Percentiles rank a stretch among this genome's conserved stretches.
phyloP scores from a whole-genome alignment of 30 jellyfish, hydroid and myxozoan species.

The Sanderia malayensis region DNA sequence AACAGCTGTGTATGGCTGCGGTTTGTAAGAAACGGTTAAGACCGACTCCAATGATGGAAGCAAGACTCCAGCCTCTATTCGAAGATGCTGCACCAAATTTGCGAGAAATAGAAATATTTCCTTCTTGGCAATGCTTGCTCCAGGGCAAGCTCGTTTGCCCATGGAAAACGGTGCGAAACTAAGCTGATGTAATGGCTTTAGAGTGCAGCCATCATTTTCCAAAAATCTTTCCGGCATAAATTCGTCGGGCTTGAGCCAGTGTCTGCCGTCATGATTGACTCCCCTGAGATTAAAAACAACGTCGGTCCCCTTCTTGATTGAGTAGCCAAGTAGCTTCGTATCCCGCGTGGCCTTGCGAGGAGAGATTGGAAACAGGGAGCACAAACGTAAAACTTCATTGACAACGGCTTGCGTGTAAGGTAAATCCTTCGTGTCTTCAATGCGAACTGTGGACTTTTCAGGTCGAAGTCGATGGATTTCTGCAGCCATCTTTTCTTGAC shows the following conservation, averaged over 20 bases:
- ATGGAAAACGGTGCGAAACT: slow-evolving; percentile 31
- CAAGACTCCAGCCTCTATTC: slow-evolving; percentile 3
- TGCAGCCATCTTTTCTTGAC: slow-evolving; percentile 21
- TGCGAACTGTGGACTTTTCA: neutral
- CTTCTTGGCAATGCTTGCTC: slow-evolving; percentile 36
- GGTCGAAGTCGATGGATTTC: slow-evolving; percentile 5
- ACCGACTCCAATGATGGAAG: slow-evolving; percentile 12
- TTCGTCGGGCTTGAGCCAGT: slow-evolving; percentile 31
- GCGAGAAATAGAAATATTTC: slow-evolving; percentile 25
- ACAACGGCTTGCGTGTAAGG: slow-evolving; percentile 38
- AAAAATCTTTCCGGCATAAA: slow-evolving; percentile 25
- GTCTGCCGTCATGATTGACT: slow-evolving; percentile 25
- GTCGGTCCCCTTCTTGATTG: slow-evolving; percentile 36
- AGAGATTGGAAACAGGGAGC: slow-evolving; percentile 22
- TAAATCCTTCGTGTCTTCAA: slow-evolving; percentile 9
- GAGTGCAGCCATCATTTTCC: slow-evolving; percentile 7
- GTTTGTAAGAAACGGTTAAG: slow-evolving; percentile 13
- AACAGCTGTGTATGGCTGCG: neutral
- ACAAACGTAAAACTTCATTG: slow-evolving; percentile 29
- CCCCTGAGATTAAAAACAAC: slow-evolving; percentile 46
- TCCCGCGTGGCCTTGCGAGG: slow-evolving; percentile 45
- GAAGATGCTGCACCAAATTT: slow-evolving; percentile 6
- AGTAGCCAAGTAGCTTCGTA: slow-evolving; percentile 28
- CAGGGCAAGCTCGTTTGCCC: slow-evolving; percentile 46
- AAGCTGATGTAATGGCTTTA: slow-evolving; percentile 1